Evolutionary conservation across 2,888 invertebrate genomes (phyloP).

Genomic region (Crocallis elinguaria): DNA sequence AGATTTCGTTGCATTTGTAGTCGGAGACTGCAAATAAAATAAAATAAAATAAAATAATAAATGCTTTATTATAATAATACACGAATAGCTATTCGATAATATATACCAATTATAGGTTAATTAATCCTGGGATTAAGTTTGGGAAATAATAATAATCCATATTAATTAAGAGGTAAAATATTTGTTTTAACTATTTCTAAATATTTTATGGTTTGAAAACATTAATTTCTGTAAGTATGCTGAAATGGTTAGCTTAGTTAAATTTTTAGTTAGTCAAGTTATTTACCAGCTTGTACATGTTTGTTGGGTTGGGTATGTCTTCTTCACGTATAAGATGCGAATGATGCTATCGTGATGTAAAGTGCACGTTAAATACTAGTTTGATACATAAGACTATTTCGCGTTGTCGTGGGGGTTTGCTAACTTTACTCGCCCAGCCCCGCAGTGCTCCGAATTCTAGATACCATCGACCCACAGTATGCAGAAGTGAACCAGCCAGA

Average conservation of each 20-base stretch:
- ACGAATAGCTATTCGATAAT: neutral
- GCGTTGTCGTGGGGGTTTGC: constrained; percentile 61
- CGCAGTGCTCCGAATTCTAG: constrained; percentile 72
- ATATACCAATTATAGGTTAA: too few species aligned
- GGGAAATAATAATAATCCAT: neutral
- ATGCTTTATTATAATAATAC: neutral
- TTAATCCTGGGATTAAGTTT: neutral
- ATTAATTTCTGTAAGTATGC: too few species aligned
- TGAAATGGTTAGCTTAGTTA: too few species aligned
- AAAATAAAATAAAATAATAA: too few species aligned
- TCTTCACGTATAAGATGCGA: constrained; percentile 46
- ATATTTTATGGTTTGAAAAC: too few species aligned
- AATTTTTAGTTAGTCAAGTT: neutral
- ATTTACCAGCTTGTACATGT: constrained; percentile 79
- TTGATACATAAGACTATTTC: constrained; percentile 57
- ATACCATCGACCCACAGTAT: constrained; percentile 55
- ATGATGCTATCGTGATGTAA: constrained; percentile 50
- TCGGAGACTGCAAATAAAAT: constrained; percentile 2
- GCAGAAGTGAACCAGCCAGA: constrained; percentile 46
- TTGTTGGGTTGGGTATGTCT: constrained; percentile 51
- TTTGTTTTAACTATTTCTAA: too few species aligned
- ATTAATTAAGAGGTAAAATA: too few species aligned
- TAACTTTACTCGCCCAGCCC: constrained; percentile 54
- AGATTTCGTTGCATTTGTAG: constrained; percentile 8
- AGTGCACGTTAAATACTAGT: constrained; percentile 63